These are phyloP conservation scores for Catocala nupta DNA, from an alignment of 2,888 invertebrate genomes.

Conservation along the genomic window DNA sequence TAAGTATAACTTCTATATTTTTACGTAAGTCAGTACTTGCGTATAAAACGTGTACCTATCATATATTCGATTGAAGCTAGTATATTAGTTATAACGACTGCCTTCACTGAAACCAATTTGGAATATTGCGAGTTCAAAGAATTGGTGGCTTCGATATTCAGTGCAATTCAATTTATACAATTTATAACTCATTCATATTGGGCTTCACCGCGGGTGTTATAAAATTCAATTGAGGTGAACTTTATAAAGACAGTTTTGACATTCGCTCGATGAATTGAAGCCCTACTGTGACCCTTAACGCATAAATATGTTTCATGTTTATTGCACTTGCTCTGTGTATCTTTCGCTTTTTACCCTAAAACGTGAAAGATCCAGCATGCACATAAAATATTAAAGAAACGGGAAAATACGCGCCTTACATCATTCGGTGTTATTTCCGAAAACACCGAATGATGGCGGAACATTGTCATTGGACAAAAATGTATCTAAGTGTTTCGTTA, in stretches of 20 bases:
- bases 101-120: neutral
- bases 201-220: slow-evolving; percentile 14
- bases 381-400: slow-evolving; percentile 24
- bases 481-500: slow-evolving; percentile 17
- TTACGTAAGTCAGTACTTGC: too few relatives aligned
- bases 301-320: slow-evolving; percentile 40
- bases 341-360: neutral
- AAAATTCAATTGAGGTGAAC: slow-evolving; percentile 32
- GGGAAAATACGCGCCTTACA: slow-evolving; percentile 21
- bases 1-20: too few relatives aligned
- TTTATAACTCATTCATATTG: neutral
- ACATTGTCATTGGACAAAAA: slow-evolving; percentile 25
- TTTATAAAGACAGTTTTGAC: slow-evolving; percentile 15
- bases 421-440: slow-evolving; percentile 5
- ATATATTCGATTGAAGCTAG: too few relatives aligned
- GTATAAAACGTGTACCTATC: too few relatives aligned
- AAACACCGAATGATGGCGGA: slow-evolving; percentile 24
- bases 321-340: slow-evolving; percentile 24
- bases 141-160: neutral
- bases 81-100: too few relatives aligned
- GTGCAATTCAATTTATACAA: neutral
- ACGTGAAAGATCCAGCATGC: slow-evolving; percentile 15
- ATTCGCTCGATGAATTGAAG: neutral
- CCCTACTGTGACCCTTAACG: slow-evolving; percentile 26
- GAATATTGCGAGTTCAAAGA: slow-evolving; percentile 1